Evolutionary conservation across 2,888 invertebrate species (phyloP).

Genomic region (Protodeltote pygarga): DNA sequence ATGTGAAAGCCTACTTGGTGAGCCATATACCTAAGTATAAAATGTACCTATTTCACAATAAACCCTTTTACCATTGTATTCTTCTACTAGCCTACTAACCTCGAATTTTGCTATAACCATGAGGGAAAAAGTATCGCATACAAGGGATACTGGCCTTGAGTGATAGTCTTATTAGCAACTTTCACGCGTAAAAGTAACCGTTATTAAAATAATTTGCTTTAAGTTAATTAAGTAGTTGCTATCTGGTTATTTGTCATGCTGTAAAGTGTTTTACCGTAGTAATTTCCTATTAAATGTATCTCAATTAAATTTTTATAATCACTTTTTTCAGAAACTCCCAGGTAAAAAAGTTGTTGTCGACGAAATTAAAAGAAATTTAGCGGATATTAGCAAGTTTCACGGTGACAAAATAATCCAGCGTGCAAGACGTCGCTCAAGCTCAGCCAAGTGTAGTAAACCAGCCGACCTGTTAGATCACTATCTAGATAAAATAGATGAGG

Average conservation of each 20-base stretch:
- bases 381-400: slow-evolving; percentile 59
- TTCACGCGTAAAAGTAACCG: background rate
- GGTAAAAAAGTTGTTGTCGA: slow-evolving; percentile 57
- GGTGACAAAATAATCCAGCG: slow-evolving; percentile 45
- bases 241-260: background rate
- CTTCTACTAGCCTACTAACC: background rate
- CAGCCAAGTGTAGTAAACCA: slow-evolving; percentile 36
- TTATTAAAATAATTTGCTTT: background rate
- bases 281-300: background rate
- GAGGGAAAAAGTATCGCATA: slow-evolving; percentile 5
- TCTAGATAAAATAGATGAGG: slow-evolving; percentile 50
- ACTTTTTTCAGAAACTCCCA: slow-evolving; percentile 54
- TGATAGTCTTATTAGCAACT: background rate
- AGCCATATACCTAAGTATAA: slow-evolving; percentile 40
- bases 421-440: slow-evolving; percentile 29
- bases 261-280: no score
- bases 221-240: background rate
- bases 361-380: slow-evolving; percentile 82
- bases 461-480: slow-evolving; percentile 61
- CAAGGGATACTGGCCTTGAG: background rate
- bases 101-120: slow-evolving; percentile 2
- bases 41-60: no score
- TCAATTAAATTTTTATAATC: background rate
- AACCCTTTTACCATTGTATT: slow-evolving; percentile 5
- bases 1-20: slow-evolving; percentile 89